Evolutionary conservation across 92 coral and sea anemone species (phyloP).

Genomic region (Virgularia gustaviana): DNA sequence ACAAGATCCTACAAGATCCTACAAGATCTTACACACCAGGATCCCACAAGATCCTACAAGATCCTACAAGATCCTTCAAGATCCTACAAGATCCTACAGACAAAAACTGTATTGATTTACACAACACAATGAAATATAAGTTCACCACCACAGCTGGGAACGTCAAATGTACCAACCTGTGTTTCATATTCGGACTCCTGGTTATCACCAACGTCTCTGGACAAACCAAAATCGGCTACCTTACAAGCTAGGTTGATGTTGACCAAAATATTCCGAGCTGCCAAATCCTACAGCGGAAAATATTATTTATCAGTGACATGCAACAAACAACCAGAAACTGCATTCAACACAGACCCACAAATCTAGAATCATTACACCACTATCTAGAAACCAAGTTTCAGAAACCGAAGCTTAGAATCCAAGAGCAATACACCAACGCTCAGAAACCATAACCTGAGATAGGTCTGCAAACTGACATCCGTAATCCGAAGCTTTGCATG

Average conservation of each 20-base stretch:
- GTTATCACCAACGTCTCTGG: slow-evolving; percentile 59
- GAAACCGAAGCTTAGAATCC: too few species aligned
- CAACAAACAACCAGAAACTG: not conserved
- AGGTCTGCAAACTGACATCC: too few species aligned
- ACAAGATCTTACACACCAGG: too few species aligned
- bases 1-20: too few species aligned
- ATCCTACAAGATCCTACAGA: too few species aligned
- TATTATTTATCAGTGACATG: not conserved
- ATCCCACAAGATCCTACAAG: too few species aligned
- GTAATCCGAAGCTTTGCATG: too few species aligned
- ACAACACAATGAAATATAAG: not conserved
- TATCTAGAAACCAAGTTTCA: not conserved
- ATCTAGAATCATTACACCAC: too few species aligned
- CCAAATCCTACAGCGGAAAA: slow-evolving; percentile 63
- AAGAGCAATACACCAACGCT: too few species aligned
- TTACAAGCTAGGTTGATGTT: slow-evolving; percentile 76
- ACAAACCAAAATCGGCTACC: slow-evolving; percentile 95
- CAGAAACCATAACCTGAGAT: too few species aligned
- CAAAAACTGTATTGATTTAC: not conserved
- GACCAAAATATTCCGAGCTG: slow-evolving; percentile 90
- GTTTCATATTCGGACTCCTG: slow-evolving; percentile 70
- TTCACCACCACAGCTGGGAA: not conserved
- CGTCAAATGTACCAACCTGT: slow-evolving; percentile 57
- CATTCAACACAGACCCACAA: not conserved
- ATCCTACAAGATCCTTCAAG: too few species aligned